Base-by-base conservation (phyloP, 2,797 vertebrate species). In the Etheostoma nigrum region DNA sequence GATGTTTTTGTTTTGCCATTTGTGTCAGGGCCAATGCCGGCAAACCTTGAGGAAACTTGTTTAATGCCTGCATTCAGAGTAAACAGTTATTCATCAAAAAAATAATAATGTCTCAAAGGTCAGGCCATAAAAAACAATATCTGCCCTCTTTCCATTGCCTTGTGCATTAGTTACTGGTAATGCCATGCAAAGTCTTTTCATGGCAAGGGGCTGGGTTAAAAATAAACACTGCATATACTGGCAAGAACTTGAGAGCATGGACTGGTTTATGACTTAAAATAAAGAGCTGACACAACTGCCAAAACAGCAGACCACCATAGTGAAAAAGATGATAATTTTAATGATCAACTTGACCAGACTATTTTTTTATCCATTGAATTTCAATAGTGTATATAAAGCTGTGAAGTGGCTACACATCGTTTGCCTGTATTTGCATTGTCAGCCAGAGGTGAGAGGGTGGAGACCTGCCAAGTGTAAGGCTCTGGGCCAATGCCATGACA, bases 91-190 rank as follows among this genome's bases (percentile, higher is more conserved):
- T 95, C 92, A 95, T 95, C 94, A 95, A 93, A 95, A 92, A 92
- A 93, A 93, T 91, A 94, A 93, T 94, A 95, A 95, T 87, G 94
- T 84, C 85, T 95, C 92, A 96, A 96, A 95, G 95, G 95, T 95
- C 95, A 96, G 91, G 92, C 92, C 91, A 94, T 95, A 95, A 95
- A 95, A 94, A 92, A 94, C 94, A 96, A 96, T 95, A 95, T 95
- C 93, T 91, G 91, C 90, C 92, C 91, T 94, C 92, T 92, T 93
- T 91, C 90, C 84, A 63, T 85, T 81, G 90, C 88, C 87, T 80
- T 62, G 79, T 79, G 84, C 93, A 94, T 93, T 91, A 93, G 90
- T 93, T 91, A 91, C 86, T 87, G 84, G 81, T 94, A 91, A 93
- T 92, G 86, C 85, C 82, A 90, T 85, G 85, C 87, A 91, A 86